A percentile compares a stretch with the other conserved stretches of the same genome.
These are phyloP conservation scores for Autographa pulchrina DNA, from an alignment of 2,888 invertebrate genomes.

Conservation along the genomic window DNA sequence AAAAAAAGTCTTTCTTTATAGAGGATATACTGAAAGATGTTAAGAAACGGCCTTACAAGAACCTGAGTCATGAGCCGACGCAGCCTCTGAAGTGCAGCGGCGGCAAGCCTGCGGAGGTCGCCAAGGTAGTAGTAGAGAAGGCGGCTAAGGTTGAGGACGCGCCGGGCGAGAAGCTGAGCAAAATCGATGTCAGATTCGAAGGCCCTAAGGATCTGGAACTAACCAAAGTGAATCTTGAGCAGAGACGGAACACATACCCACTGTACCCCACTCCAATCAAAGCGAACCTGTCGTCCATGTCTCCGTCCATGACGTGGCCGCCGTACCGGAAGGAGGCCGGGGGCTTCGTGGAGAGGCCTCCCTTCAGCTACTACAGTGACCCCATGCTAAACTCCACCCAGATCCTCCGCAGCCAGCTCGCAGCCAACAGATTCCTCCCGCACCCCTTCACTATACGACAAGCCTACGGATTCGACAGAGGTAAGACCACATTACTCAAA, in stretches of 20 bases:
- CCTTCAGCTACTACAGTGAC: slow-evolving; percentile 79
- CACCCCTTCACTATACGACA: slow-evolving; percentile 77
- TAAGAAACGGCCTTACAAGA: slow-evolving; percentile 73
- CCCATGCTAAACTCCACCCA: slow-evolving; percentile 77
- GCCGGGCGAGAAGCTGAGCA: slow-evolving; percentile 57
- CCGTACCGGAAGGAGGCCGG: slow-evolving; percentile 71
- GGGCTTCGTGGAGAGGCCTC: slow-evolving; percentile 67
- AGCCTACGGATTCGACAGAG: slow-evolving; percentile 81
- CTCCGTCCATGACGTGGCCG: slow-evolving; percentile 65
- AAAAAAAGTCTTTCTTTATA: slow-evolving; percentile 83
- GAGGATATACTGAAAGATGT: slow-evolving; percentile 81
- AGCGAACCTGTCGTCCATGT: slow-evolving; percentile 60
- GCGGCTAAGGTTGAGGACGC: slow-evolving; percentile 23
- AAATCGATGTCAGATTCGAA: slow-evolving; percentile 68
- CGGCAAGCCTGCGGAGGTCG: slow-evolving; percentile 28
- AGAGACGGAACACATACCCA: slow-evolving; percentile 79
- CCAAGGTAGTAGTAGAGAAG: slow-evolving; percentile 28
- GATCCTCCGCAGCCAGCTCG: slow-evolving; percentile 77
- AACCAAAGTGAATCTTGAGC: slow-evolving; percentile 49
- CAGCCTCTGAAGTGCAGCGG: slow-evolving; percentile 69
- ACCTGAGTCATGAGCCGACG: slow-evolving; percentile 72
- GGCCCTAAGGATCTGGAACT: slow-evolving; percentile 72
- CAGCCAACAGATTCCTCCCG: slow-evolving; percentile 74
- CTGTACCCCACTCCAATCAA: slow-evolving; percentile 81
- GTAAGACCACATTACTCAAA: slow-evolving; percentile 62